phyloP scores from a whole-genome alignment of 2,797 vertebrate species.

The Phrynocephalus vlangalii region DNA sequence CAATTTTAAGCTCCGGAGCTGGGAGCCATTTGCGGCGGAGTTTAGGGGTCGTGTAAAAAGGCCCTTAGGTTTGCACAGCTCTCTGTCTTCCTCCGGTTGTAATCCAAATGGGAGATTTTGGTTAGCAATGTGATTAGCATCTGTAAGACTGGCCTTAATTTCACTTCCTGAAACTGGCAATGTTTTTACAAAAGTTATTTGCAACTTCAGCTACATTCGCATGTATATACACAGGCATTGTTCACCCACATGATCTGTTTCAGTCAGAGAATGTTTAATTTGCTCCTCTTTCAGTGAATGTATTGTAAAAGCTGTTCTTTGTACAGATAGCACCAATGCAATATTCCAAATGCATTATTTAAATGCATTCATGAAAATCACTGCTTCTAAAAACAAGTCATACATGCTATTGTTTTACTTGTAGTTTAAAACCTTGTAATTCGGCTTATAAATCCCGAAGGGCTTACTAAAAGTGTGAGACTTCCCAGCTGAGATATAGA shows the following conservation, averaged over 20 bases:
- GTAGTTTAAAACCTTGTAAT: neutral
- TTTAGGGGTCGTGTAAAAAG: no score
- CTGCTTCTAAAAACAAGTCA: neutral
- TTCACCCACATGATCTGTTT: neutral
- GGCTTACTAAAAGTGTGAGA: neutral
- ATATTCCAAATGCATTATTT: neutral
- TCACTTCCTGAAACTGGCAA: neutral
- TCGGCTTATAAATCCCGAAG: neutral
- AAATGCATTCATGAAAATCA: slow-evolving; percentile 8
- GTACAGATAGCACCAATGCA: neutral
- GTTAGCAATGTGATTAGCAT: neutral
- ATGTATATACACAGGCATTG: neutral
- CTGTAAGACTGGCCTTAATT: neutral
- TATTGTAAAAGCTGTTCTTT: neutral
- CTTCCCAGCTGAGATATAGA: neutral
- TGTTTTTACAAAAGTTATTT: neutral
- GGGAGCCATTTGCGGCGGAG: no score
- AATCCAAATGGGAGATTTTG: neutral
- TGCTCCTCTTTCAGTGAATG: neutral
- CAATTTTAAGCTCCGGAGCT: no score
- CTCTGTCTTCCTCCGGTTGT: neutral
- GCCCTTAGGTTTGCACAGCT: no score
- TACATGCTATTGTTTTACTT: slow-evolving; percentile 5
- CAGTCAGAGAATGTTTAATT: neutral
- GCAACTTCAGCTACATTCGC: neutral